phyloP scores from a whole-genome alignment of 2,888 invertebrate species.

The Pocota personata region DNA sequence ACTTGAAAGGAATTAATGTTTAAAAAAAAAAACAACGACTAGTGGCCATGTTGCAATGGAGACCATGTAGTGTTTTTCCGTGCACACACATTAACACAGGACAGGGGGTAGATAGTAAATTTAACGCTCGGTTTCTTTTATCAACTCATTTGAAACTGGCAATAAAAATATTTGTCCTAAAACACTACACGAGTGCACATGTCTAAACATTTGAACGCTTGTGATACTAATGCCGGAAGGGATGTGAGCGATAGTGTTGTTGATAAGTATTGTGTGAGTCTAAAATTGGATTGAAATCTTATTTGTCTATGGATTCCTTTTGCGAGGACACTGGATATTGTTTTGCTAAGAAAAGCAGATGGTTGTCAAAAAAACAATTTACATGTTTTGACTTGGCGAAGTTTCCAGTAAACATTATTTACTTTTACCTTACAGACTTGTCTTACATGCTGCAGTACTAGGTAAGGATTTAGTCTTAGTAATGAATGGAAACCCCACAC shows the following conservation, averaged over 20 bases:
- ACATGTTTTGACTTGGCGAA: too few relatives aligned
- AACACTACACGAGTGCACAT: slow-evolving; percentile 34
- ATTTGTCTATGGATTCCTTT: background rate
- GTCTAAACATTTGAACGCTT: slow-evolving; percentile 28
- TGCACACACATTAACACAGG: background rate
- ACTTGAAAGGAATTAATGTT: slow-evolving; percentile 30
- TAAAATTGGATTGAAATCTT: background rate
- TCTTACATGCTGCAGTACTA: too few relatives aligned
- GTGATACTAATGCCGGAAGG: background rate
- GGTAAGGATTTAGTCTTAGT: too few relatives aligned
- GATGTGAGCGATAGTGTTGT: background rate
- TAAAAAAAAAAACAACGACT: slow-evolving; percentile 17
- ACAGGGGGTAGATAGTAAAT: background rate
- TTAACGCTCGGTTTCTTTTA: slow-evolving; percentile 48
- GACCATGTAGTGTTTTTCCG: background rate
- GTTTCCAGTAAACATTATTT: too few relatives aligned
- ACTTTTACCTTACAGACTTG: too few relatives aligned
- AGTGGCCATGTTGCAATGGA: slow-evolving; percentile 5
- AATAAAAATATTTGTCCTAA: slow-evolving; percentile 48
- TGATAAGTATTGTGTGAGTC: background rate
- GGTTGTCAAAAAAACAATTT: too few relatives aligned
- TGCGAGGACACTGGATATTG: too few relatives aligned
- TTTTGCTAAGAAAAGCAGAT: too few relatives aligned
- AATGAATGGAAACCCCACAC: too few relatives aligned
- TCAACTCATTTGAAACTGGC: slow-evolving; percentile 51